Percentiles rank a stretch among this genome's conserved stretches.
phyloP scores from a whole-genome alignment of 2,113 vertebrate species.

The Trichomycterus rosablanca region DNA sequence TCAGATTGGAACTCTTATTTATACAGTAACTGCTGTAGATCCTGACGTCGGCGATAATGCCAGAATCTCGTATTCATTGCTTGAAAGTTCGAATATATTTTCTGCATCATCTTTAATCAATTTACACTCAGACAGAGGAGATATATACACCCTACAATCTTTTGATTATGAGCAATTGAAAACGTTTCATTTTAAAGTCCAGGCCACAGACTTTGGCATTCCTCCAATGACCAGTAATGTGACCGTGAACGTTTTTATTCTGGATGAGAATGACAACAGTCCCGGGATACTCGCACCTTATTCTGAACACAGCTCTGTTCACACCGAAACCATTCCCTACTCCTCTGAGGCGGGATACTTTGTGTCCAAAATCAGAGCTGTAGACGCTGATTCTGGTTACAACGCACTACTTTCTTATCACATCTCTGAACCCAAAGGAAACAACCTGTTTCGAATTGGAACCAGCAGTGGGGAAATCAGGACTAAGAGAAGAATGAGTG shows the following conservation, averaged over 20 bases:
- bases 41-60: constrained; percentile 56
- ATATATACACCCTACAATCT: constrained; percentile 41
- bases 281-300: too few relatives aligned
- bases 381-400: constrained; percentile 61
- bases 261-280: too few relatives aligned
- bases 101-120: constrained; percentile 52
- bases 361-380: constrained; percentile 57
- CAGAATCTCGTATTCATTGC: constrained; percentile 48
- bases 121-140: constrained; percentile 42
- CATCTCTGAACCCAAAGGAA: constrained; percentile 56
- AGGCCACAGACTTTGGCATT: too few relatives aligned
- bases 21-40: constrained; percentile 56
- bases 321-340: constrained; percentile 57
- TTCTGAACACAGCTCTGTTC: constrained; percentile 55
- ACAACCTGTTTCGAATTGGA: constrained; percentile 57
- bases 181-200: constrained; percentile 60
- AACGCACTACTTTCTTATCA: constrained; percentile 61
- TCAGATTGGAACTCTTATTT: constrained; percentile 56
- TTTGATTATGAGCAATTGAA: constrained; percentile 47
- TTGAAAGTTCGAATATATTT: constrained; percentile 42
- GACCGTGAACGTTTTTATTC: too few relatives aligned
- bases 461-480: constrained; percentile 61
- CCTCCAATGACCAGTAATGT: too few relatives aligned
- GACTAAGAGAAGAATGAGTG: constrained; percentile 61
- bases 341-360: too few relatives aligned